These are phyloP conservation scores for Nesogale talazaci DNA, from an alignment of 2,113 vertebrate genomes.

Conservation along the genomic window DNA sequence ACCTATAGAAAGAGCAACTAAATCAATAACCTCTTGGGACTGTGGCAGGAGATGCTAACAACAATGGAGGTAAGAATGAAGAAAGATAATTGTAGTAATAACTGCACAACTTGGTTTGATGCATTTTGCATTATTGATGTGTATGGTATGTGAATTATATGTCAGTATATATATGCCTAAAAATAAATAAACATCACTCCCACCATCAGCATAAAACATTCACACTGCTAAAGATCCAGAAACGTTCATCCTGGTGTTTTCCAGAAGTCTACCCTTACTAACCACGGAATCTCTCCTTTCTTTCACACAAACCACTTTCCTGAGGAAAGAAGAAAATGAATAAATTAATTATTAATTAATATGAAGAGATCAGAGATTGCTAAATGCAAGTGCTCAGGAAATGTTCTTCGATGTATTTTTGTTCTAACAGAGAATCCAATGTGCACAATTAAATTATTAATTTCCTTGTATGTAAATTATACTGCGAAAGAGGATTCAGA, in stretches of 20 bases:
- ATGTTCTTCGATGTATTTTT: neutral
- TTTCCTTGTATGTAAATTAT: neutral
- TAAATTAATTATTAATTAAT: neutral
- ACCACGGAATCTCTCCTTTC: neutral
- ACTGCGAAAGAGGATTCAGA: neutral
- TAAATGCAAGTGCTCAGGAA: neutral
- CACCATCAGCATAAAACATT: neutral
- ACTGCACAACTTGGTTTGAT: no score
- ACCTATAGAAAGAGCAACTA: no score
- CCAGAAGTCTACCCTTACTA: neutral
- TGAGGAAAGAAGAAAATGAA: neutral
- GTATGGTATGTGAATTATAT: no score
- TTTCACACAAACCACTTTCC: neutral
- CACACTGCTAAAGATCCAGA: neutral
- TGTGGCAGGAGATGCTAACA: no score
- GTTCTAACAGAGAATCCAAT: constrained; percentile 13
- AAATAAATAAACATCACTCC: neutral
- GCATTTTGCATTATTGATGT: no score
- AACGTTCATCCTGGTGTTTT: neutral
- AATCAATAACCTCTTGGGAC: no score
- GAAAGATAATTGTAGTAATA: no score
- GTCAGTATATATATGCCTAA: no score
- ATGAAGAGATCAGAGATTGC: neutral
- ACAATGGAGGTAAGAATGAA: no score
- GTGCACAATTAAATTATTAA: neutral